These are phyloP conservation scores for Drosophila ananassae DNA, from an alignment of 1,140 invertebrate species.

Conservation along the genomic window DNA sequence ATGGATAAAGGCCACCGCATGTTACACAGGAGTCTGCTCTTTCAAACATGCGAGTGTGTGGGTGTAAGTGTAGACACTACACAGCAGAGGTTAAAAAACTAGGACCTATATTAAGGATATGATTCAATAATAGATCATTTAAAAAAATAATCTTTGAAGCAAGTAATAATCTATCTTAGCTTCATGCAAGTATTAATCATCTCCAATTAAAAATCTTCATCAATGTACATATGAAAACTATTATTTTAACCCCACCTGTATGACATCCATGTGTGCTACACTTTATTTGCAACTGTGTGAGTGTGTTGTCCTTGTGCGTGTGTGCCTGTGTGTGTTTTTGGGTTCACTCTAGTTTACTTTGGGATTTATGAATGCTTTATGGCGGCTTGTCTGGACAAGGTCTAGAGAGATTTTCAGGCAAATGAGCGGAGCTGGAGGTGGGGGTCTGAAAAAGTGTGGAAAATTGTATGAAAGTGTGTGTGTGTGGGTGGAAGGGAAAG, in stretches of 20 bases:
- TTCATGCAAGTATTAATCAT: too few species aligned
- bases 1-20: conserved; percentile 81
- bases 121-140: too few species aligned
- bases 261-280: background rate
- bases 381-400: conserved; percentile 79
- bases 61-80: background rate
- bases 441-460: conserved; percentile 2
- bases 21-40: conserved; percentile 70
- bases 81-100: conserved; percentile 9
- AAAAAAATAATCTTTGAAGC: too few species aligned
- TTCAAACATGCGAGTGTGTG: background rate
- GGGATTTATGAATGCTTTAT: conserved; percentile 83
- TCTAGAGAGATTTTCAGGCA: conserved; percentile 38
- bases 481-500: conserved; percentile 20
- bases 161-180: too few species aligned
- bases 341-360: conserved; percentile 77
- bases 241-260: background rate
- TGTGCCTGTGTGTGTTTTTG: conserved; percentile 31
- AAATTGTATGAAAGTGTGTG: conserved; percentile 13
- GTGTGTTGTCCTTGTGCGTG: conserved; percentile 1
- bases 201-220: background rate
- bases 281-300: background rate
- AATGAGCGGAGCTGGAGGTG: conserved; percentile 1
- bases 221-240: background rate
- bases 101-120: background rate